These are phyloP conservation scores for Bactericera cockerelli DNA, from an alignment of 1,140 invertebrate species.

Conservation along the genomic window DNA sequence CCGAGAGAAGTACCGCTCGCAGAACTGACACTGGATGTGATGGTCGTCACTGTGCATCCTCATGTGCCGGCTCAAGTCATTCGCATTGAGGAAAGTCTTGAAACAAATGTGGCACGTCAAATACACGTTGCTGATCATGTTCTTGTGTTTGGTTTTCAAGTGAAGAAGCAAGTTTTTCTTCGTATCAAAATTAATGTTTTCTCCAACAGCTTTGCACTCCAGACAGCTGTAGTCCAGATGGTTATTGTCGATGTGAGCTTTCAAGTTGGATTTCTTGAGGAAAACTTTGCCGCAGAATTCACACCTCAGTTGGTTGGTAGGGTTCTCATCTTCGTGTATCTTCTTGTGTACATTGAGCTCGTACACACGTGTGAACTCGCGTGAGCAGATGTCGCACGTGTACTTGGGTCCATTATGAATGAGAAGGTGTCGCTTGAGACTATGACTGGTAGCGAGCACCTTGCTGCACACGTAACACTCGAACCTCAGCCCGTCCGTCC, in stretches of 20 bases:
- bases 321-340: not conserved
- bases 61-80: not conserved
- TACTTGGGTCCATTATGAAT: constrained; percentile 7
- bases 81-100: not conserved
- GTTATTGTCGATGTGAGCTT: not conserved
- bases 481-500: not conserved
- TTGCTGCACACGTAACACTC: not conserved
- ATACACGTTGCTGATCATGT: not conserved
- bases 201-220: not conserved
- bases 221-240: not conserved
- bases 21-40: not conserved
- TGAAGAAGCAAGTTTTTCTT: not conserved
- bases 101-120: not conserved
- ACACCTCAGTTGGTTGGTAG: not conserved
- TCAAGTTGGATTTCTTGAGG: constrained; percentile 2
- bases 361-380: not conserved
- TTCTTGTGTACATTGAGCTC: constrained; percentile 1
- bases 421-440: not conserved
- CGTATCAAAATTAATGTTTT: not conserved
- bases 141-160: not conserved
- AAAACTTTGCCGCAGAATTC: not conserved
- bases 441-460: not conserved
- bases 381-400: not conserved
- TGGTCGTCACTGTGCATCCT: not conserved
- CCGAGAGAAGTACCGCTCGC: not conserved